Base-by-base conservation (phyloP, 2,797 vertebrate genomes). In the Smutsia gigantea region DNA sequence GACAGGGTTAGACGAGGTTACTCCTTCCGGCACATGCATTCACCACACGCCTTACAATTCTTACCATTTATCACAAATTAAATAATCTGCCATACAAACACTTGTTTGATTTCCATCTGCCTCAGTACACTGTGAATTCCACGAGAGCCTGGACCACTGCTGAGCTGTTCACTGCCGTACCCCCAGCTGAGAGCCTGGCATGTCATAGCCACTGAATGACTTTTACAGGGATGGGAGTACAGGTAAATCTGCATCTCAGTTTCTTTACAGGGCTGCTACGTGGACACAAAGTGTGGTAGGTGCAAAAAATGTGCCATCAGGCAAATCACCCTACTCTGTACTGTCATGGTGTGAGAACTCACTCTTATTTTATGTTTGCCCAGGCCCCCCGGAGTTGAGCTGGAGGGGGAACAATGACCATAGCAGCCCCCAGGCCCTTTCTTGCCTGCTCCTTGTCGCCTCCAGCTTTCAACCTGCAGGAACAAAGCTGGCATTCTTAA, bases 201-300 rank as follows among this genome's bases (percentile, higher is more conserved):
- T 61, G 4, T 51, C 25, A 27, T 75, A 95, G 96, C 97, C 89
- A 97, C 90, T 88, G 94, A 94, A 81, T 53, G 8, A 25, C 12
- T 78, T 37, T 69, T 34, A 39, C 37, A 34, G 0, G 0, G n/a
- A 37, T 64, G 27, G 94, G 93, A 63, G 59, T 96, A 83, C 31
- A 87, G 85, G 93, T 51, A 66, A 82, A 25, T 59, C 18, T 37
- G 14, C 83, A 57, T 29, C 55, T 79, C 46, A 31, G 53, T 77
- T 78, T 77, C 57, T 18, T 90, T 25, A 21, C 29, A 31, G 77
- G 55, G 59, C 63, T 55, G 4, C 10, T 49, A 53, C 2, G 7
- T 12, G 17, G n/a, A 81, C 75, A 46, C 7, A 42, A 21, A 37
- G 55, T 10, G 7, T 37, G 46, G 4, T 31, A 5, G 31, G 19